Percentiles rank a stretch among this genome's conserved stretches.
These are phyloP conservation scores for Rhegmatorhina hoffmannsi DNA, from an alignment of 2,113 vertebrate genomes.

Conservation along the genomic window DNA sequence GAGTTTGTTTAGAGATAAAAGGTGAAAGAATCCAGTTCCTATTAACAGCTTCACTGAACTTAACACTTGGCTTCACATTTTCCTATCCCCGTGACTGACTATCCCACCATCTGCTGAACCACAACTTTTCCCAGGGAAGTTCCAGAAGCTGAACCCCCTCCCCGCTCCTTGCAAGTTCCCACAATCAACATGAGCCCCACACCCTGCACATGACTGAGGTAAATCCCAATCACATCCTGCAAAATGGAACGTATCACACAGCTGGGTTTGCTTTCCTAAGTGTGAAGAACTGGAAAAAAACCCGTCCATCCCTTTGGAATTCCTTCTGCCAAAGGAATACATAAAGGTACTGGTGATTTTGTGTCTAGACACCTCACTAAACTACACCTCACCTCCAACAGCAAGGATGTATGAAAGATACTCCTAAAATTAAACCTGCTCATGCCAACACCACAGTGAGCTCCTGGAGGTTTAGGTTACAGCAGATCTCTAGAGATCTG, in stretches of 20 bases:
- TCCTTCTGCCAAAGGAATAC: background rate
- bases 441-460: background rate
- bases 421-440: background rate
- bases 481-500: background rate
- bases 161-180: background rate
- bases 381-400: background rate
- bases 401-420: accelerated
- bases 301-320: background rate
- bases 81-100: background rate
- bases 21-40: background rate
- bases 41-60: background rate
- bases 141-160: background rate
- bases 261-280: background rate
- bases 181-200: accelerated
- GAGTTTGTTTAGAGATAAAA: background rate
- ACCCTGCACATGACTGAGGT: background rate
- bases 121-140: background rate
- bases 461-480: background rate
- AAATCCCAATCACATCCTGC: background rate
- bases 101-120: background rate
- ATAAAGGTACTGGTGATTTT: background rate
- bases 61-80: background rate
- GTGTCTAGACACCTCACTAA: background rate
- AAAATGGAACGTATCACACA: background rate
- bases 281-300: background rate